Base-by-base conservation (phyloP, 2,888 invertebrate genomes). In the Ditula angustiorana region DNA sequence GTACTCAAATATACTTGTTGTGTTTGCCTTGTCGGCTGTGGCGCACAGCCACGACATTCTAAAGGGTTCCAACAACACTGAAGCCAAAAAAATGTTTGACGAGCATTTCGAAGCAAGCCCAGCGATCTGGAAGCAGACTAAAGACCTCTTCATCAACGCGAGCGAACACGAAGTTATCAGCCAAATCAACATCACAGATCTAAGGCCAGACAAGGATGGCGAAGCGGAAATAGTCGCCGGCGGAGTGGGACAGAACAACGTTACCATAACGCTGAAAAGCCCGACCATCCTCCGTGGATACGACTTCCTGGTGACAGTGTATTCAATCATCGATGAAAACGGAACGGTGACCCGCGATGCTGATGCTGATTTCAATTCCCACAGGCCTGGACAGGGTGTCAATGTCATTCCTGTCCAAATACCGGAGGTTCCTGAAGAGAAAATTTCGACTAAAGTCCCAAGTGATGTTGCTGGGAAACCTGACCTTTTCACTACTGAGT, bases 211-310 rank as follows among this genome's bases (percentile, higher is more conserved):
- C 41, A 91, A 92, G 71, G 85, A 91, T 59, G 92, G 92, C 21
- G 86, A 87, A 66, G 90, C 77, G 0, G 74, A 74, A 64, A 82
- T 92, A 7, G 72, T 86, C 0, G 83, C 86, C 50, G 92, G 92
- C 0, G 92, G 92, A 66, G 79, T 77, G 50, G 89, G 90, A 67
- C 73, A 86, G 35, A 80, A 81, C 35, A 87, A 82, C 59, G 87
- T 90, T 3, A 89, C 88, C 0, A 73, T 92, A 8, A 83, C 90
- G 71, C 71, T 92, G 1, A 86, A 88, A 71, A 90, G 92, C 44
- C 92, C 92, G 0, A 82, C 90, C 7, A 79, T 84, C 1, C 79
- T 92, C 28, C 78, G 90, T 71, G 92, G 92, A 55, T 86, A 81
- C 56, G 80, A 85, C 23, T 92, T 91, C 68, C 79, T 80, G 24